Percentiles rank a stretch among this genome's conserved stretches.
phyloP scores from a whole-genome alignment of 2,888 invertebrate species.

The Nemurella pictetii region DNA sequence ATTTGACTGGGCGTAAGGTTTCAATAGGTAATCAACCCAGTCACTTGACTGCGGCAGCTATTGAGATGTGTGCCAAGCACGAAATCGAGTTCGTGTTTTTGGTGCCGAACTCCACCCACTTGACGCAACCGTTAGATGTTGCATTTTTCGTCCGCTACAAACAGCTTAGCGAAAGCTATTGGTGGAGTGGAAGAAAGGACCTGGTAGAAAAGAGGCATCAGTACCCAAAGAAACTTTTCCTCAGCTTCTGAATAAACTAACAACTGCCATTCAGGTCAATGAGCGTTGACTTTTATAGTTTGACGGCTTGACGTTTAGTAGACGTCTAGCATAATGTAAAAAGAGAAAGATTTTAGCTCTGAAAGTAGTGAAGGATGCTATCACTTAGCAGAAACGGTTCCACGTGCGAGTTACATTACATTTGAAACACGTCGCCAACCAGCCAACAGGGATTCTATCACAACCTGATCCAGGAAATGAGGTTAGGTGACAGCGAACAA shows the following conservation, averaged over 20 bases:
- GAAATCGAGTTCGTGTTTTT: slow-evolving; percentile 41
- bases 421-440: too few relatives aligned
- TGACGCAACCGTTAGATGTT: slow-evolving; percentile 42
- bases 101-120: slow-evolving; percentile 41
- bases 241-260: neutral
- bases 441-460: too few relatives aligned
- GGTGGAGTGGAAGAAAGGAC: slow-evolving; percentile 38
- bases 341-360: too few relatives aligned
- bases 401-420: too few relatives aligned
- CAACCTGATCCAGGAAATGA: too few relatives aligned
- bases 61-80: slow-evolving; percentile 38
- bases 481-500: too few relatives aligned
- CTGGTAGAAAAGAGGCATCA: slow-evolving; percentile 29
- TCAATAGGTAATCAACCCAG: slow-evolving; percentile 42
- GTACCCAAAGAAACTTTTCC: slow-evolving; percentile 32
- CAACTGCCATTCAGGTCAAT: neutral
- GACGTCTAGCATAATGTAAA: too few relatives aligned
- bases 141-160: slow-evolving; percentile 43
- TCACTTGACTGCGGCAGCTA: slow-evolving; percentile 40
- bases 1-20: slow-evolving; percentile 40
- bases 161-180: slow-evolving; percentile 39
- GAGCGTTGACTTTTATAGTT: too few relatives aligned
- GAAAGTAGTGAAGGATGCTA: too few relatives aligned
- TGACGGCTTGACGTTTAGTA: too few relatives aligned
- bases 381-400: too few relatives aligned